Evolutionary conservation across 2,888 invertebrate species (phyloP).

Genomic region (Eilema caniola): DNA sequence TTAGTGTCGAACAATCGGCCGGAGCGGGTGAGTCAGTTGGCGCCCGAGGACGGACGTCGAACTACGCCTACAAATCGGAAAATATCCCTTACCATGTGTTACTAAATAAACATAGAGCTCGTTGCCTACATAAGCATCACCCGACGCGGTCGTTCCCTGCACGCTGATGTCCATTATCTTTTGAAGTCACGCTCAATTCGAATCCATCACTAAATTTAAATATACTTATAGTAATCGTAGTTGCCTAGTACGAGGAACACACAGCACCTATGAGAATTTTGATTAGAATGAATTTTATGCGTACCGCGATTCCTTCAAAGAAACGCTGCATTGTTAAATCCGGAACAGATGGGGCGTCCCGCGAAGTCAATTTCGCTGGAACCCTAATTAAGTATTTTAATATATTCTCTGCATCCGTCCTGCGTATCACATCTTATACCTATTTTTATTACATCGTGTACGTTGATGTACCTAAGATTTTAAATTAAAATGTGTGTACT

Average conservation of each 20-base stretch:
- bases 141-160: constrained; percentile 36
- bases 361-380: constrained; percentile 65
- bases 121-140: constrained; percentile 52
- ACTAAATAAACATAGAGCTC: constrained; percentile 62
- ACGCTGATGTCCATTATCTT: constrained; percentile 57
- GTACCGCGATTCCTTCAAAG: constrained; percentile 65
- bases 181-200: constrained; percentile 60
- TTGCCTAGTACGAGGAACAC: constrained; percentile 61
- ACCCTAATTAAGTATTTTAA: constrained; percentile 82
- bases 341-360: constrained; percentile 67
- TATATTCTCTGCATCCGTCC: constrained; percentile 74
- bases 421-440: constrained; percentile 61
- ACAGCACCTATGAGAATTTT: constrained; percentile 73
- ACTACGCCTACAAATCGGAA: constrained; percentile 77
- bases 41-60: constrained; percentile 73
- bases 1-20: constrained; percentile 81
- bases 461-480: constrained; percentile 53
- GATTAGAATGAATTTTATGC: constrained; percentile 74
- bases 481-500: constrained; percentile 62
- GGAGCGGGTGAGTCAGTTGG: constrained; percentile 79
- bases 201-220: constrained; percentile 61
- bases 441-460: not conserved
- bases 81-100: constrained; percentile 71
- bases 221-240: constrained; percentile 54
- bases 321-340: constrained; percentile 71